Evolutionary conservation across 2,797 vertebrate species (phyloP).

Genomic region (Hylomyscus alleni): DNA sequence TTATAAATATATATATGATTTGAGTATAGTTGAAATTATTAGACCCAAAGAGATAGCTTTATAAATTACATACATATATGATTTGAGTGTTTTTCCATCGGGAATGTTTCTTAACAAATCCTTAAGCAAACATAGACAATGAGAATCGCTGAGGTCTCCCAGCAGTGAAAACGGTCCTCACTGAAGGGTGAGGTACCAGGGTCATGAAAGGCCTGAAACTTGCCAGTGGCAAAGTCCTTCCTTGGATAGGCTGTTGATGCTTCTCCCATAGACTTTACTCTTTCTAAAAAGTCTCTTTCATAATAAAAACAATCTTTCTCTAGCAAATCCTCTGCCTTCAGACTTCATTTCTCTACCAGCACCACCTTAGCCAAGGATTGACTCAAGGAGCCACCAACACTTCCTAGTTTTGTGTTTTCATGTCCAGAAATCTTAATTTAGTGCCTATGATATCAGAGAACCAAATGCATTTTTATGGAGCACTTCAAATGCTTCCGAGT

Average conservation of each 20-base stretch:
- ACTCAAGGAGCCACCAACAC: not conserved
- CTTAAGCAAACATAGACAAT: not conserved
- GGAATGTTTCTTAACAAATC: not conserved
- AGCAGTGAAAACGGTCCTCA: not conserved
- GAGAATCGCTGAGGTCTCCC: not conserved
- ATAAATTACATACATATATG: not conserved
- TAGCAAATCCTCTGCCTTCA: not conserved
- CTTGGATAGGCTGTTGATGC: not conserved
- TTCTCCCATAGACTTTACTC: not conserved
- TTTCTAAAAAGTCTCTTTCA: not conserved
- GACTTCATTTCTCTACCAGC: not conserved
- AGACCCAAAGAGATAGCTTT: not conserved
- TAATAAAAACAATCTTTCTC: not conserved
- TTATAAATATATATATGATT: not conserved
- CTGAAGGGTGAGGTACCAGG: not conserved
- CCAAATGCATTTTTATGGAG: not conserved
- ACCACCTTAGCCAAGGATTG: not conserved
- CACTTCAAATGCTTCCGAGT: not conserved
- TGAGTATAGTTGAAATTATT: not conserved
- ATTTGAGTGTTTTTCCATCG: not conserved
- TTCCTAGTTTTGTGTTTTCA: not conserved
- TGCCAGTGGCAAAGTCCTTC: rapidly evolving
- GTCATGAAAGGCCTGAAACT: no score
- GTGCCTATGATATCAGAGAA: not conserved
- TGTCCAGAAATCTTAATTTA: not conserved